These are phyloP conservation scores for Macrobrachium nipponense DNA, from an alignment of 1,140 invertebrate genomes.

Conservation along the genomic window DNA sequence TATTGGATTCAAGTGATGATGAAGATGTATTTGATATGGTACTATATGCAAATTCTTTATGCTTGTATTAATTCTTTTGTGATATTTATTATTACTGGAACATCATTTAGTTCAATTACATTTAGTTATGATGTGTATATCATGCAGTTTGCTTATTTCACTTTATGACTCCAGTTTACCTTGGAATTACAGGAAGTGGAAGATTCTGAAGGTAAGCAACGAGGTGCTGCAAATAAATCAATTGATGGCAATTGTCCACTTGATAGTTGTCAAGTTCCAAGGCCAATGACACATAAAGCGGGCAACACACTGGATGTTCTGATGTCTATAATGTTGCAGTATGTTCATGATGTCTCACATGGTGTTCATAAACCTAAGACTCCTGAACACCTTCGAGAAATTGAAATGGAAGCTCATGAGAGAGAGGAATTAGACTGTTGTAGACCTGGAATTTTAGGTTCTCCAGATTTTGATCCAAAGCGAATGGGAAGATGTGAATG, in stretches of 20 bases:
- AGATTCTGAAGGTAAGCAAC: neutral
- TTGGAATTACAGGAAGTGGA: conserved; percentile 31
- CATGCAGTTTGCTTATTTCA: neutral
- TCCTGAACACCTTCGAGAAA: neutral
- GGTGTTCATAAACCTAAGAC: conserved; percentile 12
- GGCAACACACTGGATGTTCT: conserved; percentile 49
- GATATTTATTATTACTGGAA: neutral
- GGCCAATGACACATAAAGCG: conserved; percentile 21
- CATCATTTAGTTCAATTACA: too few species aligned
- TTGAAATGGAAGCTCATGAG: neutral
- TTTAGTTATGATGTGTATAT: neutral
- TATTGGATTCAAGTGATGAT: conserved; percentile 8
- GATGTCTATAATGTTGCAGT: conserved; percentile 44
- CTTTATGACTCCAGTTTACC: neutral
- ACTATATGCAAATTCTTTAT: neutral
- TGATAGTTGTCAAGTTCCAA: neutral
- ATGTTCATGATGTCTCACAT: conserved; percentile 48
- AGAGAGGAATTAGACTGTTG: neutral
- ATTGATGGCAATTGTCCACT: neutral
- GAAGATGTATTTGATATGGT: conserved; percentile 43
- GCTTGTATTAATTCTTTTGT: neutral
- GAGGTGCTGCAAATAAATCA: neutral
- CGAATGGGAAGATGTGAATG: conserved; percentile 53
- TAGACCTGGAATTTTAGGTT: neutral
- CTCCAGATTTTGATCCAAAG: neutral